Conservation (phyloP, 1,140 invertebrate genomes). For the Gryllus bimaculatus region DNA sequence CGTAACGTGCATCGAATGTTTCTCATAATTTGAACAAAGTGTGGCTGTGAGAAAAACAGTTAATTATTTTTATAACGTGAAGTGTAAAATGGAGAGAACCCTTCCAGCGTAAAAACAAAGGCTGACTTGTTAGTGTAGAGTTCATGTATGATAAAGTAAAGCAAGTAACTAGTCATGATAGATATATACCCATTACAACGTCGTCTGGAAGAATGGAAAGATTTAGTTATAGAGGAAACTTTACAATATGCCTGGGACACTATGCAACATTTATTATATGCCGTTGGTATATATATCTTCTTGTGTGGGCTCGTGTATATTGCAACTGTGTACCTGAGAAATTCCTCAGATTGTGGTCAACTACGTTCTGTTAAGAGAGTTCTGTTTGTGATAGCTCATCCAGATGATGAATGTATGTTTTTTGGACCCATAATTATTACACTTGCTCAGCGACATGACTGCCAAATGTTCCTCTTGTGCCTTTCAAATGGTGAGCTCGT, state of each 20-base stretch:
- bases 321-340: constrained; percentile 18
- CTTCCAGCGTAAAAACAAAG: not conserved
- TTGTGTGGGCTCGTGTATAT: constrained; percentile 14
- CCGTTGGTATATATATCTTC: constrained; percentile 11
- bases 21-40: not conserved
- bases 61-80: not conserved
- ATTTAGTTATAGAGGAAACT: constrained; percentile 16
- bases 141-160: not conserved
- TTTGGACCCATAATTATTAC: constrained; percentile 83
- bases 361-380: constrained; percentile 38
- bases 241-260: constrained; percentile 18
- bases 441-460: constrained; percentile 49
- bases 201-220: constrained; percentile 10
- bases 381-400: constrained; percentile 83
- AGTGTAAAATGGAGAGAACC: not conserved
- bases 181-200: constrained; percentile 10
- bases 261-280: constrained; percentile 10
- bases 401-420: constrained; percentile 97
- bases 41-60: not conserved
- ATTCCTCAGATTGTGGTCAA: constrained; percentile 8
- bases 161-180: constrained; percentile 8
- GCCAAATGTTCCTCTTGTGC: constrained; percentile 71
- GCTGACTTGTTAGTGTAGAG: not conserved
- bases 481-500: constrained; percentile 60
- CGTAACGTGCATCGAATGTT: not conserved